phyloP scores from a whole-genome alignment of 2,888 invertebrate species.

The Nephrotoma guestfalica region DNA sequence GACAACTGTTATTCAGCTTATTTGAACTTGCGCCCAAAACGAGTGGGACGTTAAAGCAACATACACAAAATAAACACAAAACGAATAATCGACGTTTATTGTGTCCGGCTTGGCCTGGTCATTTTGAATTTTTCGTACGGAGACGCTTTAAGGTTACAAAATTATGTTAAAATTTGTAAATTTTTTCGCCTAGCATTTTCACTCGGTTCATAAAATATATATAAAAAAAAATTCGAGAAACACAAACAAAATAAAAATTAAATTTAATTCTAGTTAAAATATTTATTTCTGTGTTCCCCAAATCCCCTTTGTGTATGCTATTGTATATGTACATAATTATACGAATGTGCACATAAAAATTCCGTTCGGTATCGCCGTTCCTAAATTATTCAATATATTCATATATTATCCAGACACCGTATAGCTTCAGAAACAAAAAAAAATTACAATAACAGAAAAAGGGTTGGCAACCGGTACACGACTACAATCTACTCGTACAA shows the following conservation, averaged over 20 bases:
- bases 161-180: neutral
- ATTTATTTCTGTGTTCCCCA: neutral
- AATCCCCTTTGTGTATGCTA: neutral
- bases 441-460: neutral
- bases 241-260: neutral
- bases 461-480: neutral
- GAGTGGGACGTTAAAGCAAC: neutral
- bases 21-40: neutral
- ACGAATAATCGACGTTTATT: neutral
- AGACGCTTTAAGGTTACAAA: neutral
- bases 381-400: neutral
- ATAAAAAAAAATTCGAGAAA: neutral
- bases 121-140: too few relatives aligned
- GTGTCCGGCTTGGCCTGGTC: neutral
- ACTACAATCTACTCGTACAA: neutral
- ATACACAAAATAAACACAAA: neutral
- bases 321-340: neutral
- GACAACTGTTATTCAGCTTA: neutral
- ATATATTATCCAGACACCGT: neutral
- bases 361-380: neutral
- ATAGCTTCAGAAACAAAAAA: neutral
- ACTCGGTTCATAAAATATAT: neutral
- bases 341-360: neutral
- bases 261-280: neutral
- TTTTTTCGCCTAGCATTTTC: neutral